Evolutionary conservation across 2,888 invertebrate species (phyloP).

Genomic region (Polia nebulosa): DNA sequence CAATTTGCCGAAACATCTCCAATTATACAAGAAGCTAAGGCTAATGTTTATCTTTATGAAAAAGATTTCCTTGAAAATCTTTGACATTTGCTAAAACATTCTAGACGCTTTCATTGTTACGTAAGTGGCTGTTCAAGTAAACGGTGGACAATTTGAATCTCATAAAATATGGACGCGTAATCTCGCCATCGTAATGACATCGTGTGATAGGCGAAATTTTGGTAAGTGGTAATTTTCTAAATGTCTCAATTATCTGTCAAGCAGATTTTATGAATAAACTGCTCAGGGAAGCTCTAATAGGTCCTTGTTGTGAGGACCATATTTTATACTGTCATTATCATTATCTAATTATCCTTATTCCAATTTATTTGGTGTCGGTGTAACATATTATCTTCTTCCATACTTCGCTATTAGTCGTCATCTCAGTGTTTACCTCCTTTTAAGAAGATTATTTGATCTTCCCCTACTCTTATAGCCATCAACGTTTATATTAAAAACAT

Average conservation of each 20-base stretch:
- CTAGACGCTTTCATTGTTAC: conserved; percentile 29
- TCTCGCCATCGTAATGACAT: conserved; percentile 41
- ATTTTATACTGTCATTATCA: conserved; percentile 3
- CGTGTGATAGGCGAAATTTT: conserved; percentile 33
- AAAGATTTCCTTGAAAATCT: conserved; percentile 55
- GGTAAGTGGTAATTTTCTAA: conserved; percentile 32
- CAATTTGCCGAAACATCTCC: conserved; percentile 74
- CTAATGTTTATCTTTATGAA: conserved; percentile 72
- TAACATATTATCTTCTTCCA: background rate
- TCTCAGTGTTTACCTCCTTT: background rate
- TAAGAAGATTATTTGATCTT: background rate
- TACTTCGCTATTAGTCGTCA: background rate
- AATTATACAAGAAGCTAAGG: conserved; percentile 64
- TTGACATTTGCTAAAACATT: conserved; percentile 37
- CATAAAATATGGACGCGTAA: conserved; percentile 55
- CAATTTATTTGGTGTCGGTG: background rate
- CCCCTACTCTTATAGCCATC: background rate
- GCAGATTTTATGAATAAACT: conserved; percentile 21
- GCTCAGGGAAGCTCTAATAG: conserved; percentile 11
- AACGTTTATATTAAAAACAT: background rate
- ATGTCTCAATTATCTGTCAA: conserved; percentile 40
- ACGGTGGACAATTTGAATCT: conserved; percentile 51
- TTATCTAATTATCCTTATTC: background rate
- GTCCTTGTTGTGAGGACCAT: background rate
- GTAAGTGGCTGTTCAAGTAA: conserved; percentile 41